A percentile compares a stretch with the other conserved stretches of the same genome.
Evolutionary conservation across 2,113 vertebrate genomes (phyloP).

Genomic region (Datnioides undecimradiatus): DNA sequence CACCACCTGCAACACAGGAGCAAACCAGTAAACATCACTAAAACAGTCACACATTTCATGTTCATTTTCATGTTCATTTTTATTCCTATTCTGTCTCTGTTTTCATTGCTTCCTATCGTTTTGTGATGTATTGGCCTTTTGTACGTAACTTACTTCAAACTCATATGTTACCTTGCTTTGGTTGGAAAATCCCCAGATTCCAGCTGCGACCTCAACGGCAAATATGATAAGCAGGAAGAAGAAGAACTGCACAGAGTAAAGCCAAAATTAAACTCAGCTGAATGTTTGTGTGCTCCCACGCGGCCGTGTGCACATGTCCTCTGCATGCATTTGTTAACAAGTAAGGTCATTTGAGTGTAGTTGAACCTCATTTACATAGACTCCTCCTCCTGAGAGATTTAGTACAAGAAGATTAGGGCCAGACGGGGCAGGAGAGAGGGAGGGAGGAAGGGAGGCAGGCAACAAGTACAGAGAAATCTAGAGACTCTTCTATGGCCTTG

Average conservation of each 20-base stretch:
- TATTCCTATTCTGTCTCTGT: neutral
- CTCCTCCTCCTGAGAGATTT: slow-evolving; percentile 67
- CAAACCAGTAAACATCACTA: neutral
- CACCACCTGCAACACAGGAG: slow-evolving; percentile 84
- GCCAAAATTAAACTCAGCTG: slow-evolving; percentile 28
- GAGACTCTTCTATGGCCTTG: slow-evolving; percentile 54
- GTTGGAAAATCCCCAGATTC: slow-evolving; percentile 95
- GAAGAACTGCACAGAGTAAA: slow-evolving; percentile 89
- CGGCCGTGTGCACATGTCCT: slow-evolving; percentile 11
- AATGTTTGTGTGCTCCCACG: slow-evolving; percentile 15
- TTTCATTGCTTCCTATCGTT: neutral
- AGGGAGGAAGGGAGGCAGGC: slow-evolving; percentile 25
- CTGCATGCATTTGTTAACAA: slow-evolving; percentile 21
- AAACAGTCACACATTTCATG: neutral
- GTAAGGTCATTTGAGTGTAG: slow-evolving; percentile 62
- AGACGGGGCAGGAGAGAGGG: slow-evolving; percentile 24
- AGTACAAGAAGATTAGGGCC: slow-evolving; percentile 69
- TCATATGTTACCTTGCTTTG: slow-evolving; percentile 88
- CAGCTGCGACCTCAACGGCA: slow-evolving; percentile 93
- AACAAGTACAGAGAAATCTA: slow-evolving; percentile 34
- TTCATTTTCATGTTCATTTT: neutral
- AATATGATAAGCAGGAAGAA: slow-evolving; percentile 95
- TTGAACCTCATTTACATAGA: slow-evolving; percentile 48
- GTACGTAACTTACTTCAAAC: neutral
- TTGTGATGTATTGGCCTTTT: neutral